Evolutionary conservation across 2,113 vertebrate genomes (phyloP), one percentile per base, ranked within the genome.

Genomic region (Nyctereutes procyonoides): DNA sequence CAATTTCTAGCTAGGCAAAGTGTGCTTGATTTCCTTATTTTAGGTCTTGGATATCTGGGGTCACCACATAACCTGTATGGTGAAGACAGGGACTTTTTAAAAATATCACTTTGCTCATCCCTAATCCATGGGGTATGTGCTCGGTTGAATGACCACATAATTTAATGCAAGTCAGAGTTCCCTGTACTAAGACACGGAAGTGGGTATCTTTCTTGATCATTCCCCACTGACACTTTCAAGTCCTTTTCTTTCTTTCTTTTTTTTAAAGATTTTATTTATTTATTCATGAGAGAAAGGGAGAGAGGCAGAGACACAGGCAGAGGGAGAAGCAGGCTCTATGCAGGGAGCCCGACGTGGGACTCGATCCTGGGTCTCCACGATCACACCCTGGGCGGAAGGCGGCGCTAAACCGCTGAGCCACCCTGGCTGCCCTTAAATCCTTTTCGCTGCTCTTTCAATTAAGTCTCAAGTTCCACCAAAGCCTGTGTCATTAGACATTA

Each of bases 1-100:
- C 2, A 26, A 10, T 63, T 93, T 83, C n/a, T 65, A 38, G 19
- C 4, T 74, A 17, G 8, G 1, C 77, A 48, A 53, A 65, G 32
- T 60, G 20, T 92, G 60, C 43, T 80, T 84, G 58, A 80, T 67
- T 95, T 90, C 58, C 53, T 51, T n/a, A 65, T 28, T 83, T 86
- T 8, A 5, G n/a, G 16, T 77, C 24, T 77, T 48, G 12, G 24
- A 62, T 88, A 15, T 65, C n/a, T 73, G 85, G n/a, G 30, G 30
- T 79, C 17, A 1, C 26, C 32, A 65, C 28, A 28, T 51, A 88
- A 38, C 19, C 35, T 81, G 38, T 95, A 38, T 56, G 55, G 69
- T 83, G 82, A 83, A 20, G 67, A 73, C 4, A 77, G 20, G 26
- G 15, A 28, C 63, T 80, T 80, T 89, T 84, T 19, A 7, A 74